A percentile compares a stretch with the other conserved stretches of the same genome.
Evolutionary conservation across 2,797 vertebrate species (phyloP).

Genomic region (Anolis apletophallus): DNA sequence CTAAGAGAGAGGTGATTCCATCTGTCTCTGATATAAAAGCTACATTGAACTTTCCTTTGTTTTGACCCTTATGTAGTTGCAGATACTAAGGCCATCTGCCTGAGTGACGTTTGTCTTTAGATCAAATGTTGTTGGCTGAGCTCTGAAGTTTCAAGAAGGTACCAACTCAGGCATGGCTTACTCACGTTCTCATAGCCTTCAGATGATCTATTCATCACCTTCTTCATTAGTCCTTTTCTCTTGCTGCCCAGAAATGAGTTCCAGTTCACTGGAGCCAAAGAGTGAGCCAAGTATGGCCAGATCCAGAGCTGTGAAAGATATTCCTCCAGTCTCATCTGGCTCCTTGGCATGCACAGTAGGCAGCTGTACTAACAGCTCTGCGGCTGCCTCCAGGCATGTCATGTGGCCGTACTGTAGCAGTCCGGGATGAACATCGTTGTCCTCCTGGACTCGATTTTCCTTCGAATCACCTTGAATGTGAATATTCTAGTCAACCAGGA

Average conservation of each 20-base stretch:
- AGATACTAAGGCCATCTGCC: too few species aligned
- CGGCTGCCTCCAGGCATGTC: slow-evolving; percentile 62
- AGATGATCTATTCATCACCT: slow-evolving; percentile 49
- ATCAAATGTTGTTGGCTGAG: slow-evolving; percentile 53
- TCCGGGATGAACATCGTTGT: slow-evolving; percentile 52
- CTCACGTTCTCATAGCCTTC: slow-evolving; percentile 39
- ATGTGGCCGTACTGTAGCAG: slow-evolving; percentile 30
- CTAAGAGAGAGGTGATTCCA: too few species aligned
- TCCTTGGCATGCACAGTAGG: slow-evolving; percentile 62
- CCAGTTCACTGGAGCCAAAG: slow-evolving; percentile 45
- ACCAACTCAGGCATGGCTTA: background rate
- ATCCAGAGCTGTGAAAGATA: slow-evolving; percentile 69
- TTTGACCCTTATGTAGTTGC: too few species aligned
- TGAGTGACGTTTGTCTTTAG: slow-evolving; percentile 42
- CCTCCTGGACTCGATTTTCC: slow-evolving; percentile 70
- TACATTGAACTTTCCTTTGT: too few species aligned
- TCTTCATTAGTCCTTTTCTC: slow-evolving; percentile 65
- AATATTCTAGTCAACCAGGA: slow-evolving; percentile 30
- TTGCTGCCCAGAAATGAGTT: slow-evolving; percentile 67
- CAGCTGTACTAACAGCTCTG: slow-evolving; percentile 63
- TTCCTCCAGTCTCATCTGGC: slow-evolving; percentile 66
- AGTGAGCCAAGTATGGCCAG: slow-evolving; percentile 62
- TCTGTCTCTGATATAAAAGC: too few species aligned
- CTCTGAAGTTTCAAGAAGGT: slow-evolving; percentile 46
- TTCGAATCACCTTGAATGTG: slow-evolving; percentile 75